Conservation (phyloP, 2,113 vertebrate genomes). For the Hemichromis elongatus region DNA sequence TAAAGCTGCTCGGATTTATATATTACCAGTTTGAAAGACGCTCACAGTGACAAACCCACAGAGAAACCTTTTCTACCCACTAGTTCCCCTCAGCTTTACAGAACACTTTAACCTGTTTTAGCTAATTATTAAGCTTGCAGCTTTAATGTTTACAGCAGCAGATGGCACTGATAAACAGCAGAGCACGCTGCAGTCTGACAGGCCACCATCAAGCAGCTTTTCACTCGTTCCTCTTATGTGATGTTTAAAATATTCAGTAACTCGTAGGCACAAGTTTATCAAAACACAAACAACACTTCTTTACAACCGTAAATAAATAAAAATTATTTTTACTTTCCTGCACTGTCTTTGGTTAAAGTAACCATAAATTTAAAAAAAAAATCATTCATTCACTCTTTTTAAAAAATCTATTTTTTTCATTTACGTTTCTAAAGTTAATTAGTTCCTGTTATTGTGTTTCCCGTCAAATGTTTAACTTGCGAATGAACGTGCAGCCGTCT, state of each 20-base stretch:
- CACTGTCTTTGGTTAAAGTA: not conserved
- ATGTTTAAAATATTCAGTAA: not conserved
- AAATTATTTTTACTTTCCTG: not conserved
- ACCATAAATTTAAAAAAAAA: not conserved
- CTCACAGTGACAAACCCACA: not conserved
- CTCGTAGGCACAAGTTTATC: not conserved
- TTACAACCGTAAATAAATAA: not conserved
- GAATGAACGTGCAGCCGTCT: not conserved
- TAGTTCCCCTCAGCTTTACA: not conserved
- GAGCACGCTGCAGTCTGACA: no score
- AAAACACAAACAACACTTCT: not conserved
- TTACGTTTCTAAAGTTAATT: not conserved
- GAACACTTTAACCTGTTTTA: not conserved
- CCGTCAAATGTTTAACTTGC: not conserved
- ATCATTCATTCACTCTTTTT: not conserved
- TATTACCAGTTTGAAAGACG: not conserved
- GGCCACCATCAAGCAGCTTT: not conserved
- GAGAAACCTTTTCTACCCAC: not conserved
- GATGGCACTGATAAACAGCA: not conserved
- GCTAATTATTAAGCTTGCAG: not conserved
- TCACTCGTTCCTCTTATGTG: not conserved
- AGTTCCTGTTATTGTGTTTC: not conserved
- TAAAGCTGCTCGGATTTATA: not conserved
- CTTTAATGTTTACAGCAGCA: not conserved
- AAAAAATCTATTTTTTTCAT: not conserved